Evolutionary conservation across 2,113 vertebrate species (phyloP), one percentile per base, ranked within the genome.

Genomic region (Seriola quinqueradiata): DNA sequence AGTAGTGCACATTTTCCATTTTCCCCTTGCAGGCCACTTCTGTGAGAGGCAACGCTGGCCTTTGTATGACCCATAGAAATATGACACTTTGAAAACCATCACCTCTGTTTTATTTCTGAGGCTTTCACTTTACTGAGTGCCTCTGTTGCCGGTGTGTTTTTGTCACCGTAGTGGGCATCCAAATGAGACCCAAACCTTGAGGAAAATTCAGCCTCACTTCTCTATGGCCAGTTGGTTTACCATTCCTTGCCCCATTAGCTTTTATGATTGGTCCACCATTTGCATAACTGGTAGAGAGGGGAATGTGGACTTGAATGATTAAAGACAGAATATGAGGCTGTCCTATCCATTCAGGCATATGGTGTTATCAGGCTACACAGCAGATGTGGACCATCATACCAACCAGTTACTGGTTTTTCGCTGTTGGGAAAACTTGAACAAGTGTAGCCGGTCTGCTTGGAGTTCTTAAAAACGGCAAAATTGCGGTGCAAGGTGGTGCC

Each of bases 51-150:
- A 52, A 66, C 72, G 11, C 61, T 87, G 90, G 79, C 87, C 90
- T 89, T 70, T 75, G 58, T 42, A 8, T 93, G 91, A 94, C 89
- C 91, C 40, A 7, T 3, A 50, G 79, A 91, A 91, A 91, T 87
- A 85, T 84, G 80, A 90, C 90, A 87, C 80, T 61, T 87, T 64
- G 65, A 63, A 88, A 88, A 89, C 58, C 74, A 80, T 77, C 81
- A 23, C 19, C 74, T 77, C 40, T 2, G 48, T 80, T 86, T 90
- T 82, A 87, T 85, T 82, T 79, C 75, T 77, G 34, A 59, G 57
- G 74, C 61, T 79, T 34, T 57, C 63, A 79, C 75, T 83, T 71
- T 19, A n/a, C 64, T 17, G 70, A 76, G 70, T 69, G 82, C 65
- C 19, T 75, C 63, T 71, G 84, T 65, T 54, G 34, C 71, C 32